phyloP scores from a whole-genome alignment of 1,140 invertebrate species.

The Drosophila pachea region DNA sequence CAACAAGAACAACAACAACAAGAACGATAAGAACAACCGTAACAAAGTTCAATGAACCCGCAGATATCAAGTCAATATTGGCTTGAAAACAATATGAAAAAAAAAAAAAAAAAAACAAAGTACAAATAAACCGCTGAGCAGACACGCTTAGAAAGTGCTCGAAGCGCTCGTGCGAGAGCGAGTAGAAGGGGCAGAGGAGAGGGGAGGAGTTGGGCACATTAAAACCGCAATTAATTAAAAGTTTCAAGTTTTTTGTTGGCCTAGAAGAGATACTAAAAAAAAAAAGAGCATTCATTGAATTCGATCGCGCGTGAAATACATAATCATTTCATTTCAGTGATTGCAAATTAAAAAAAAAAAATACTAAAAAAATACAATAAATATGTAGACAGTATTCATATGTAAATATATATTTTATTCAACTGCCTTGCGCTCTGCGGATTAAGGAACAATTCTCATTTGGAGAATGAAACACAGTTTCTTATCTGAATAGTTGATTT shows the following conservation, averaged over 20 bases:
- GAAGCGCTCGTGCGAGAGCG: background rate
- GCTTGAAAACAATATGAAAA: conserved; percentile 3
- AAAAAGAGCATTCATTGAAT: conserved; percentile 45
- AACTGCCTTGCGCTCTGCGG: too few relatives aligned
- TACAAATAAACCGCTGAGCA: conserved; percentile 29
- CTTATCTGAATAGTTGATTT: background rate
- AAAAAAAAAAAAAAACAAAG: background rate
- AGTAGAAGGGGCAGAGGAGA: too few relatives aligned
- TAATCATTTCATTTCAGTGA: conserved; percentile 2
- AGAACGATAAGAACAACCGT: too few relatives aligned
- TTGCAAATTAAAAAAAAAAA: background rate
- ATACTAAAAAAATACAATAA: background rate
- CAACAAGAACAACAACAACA: too few relatives aligned
- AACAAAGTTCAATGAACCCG: conserved; percentile 37
- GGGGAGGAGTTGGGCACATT: too few relatives aligned
- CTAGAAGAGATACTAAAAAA: conserved; percentile 1
- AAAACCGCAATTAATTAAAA: conserved; percentile 41
- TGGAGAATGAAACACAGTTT: too few relatives aligned
- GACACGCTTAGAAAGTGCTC: conserved; percentile 60
- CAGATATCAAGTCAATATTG: conserved; percentile 20
- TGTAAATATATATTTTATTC: too few relatives aligned
- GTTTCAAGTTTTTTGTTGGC: conserved; percentile 35
- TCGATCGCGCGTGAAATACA: conserved; percentile 60
- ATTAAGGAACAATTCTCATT: too few relatives aligned
- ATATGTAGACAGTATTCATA: background rate